Evolutionary conservation across 1,140 invertebrate species (phyloP), one percentile per base, ranked within the genome.

Genomic region (Anadara kagoshimensis): DNA sequence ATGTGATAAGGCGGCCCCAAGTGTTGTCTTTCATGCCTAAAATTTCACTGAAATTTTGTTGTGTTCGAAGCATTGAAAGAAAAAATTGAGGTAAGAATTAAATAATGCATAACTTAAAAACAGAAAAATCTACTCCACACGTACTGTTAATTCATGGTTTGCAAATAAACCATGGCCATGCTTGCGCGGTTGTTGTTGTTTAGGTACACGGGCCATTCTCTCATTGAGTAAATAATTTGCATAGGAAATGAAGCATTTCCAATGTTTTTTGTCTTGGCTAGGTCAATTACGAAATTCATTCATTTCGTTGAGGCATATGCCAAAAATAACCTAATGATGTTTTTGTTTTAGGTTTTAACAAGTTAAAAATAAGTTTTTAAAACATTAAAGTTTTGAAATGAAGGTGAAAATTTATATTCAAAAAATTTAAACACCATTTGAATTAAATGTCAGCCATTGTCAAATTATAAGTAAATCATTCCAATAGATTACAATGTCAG

Each of bases 1-100:
- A 67, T 63, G 76, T 77, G 75, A 77, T 73, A 59, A 65, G 81
- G 65, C 71, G 61, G 36, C 56, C 67, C 67, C 29, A 36, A 79
- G 78, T 84, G 83, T 83, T 84, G 81, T 80, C 77, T 81, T 81
- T 76, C 76, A 78, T 71, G 70, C 64, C 73, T 65, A 69, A 73
- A 77, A 78, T 78, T 73, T 78, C 67, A 63, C 67, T 64, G 69
- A 75, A 77, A 69, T 67, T 73, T 57, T 63, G 65, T 70, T 75
- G 56, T 49, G 58, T 71, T 56, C 61, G 57, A 54, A 67, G 44
- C 53, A 75, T 54, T 62, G 68, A 68, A 76, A 68, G 65, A 57
- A 36, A 72, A 44, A 57, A 58, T 54, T 69, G 61, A 79, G 74
- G 74, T 79, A 75, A 79, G 75, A 61, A 47, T 43, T 69, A 29